Base-by-base conservation (phyloP, 2,888 invertebrate species). In the Euzetes globulus region DNA sequence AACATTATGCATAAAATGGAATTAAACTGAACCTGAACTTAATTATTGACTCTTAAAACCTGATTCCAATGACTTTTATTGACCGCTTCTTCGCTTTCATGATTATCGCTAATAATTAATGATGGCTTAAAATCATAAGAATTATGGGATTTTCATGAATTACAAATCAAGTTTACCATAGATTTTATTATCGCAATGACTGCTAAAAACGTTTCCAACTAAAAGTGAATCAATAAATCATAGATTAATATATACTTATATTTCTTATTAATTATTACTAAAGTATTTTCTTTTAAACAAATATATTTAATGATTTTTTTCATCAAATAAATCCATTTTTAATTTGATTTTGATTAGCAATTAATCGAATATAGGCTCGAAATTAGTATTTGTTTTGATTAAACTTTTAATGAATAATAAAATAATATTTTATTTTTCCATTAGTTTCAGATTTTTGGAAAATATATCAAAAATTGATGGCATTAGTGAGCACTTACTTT, bases 71-170 rank as follows among this genome's bases (percentile, higher is more conserved):
- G 17, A 60, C 60, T 60, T 60, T 60, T 60, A 60, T 60, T 60
- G 60, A 60, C 60, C 60, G 29, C 60, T 60, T 60, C 60, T 29
- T 27, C 27, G 52, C 19, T 52, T n/a, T 52, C n/a, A 52, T 52
- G 60, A 25, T 29, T 60, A 60, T 27, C 9, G 15, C 19, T 33
- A 15, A 60, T 60, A 60, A 60, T 60, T 60, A 60, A 60, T 60
- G 60, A 33, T 52, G 33, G 29, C 60, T 60, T 60, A 60, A 27
- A 60, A 19, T 58, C 58, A 60, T 60, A 25, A 60, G 22, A 60
- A 33, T 52, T 60, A 60, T 29, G 60, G 5, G 27, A 60, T 60
- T 60, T 60, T 60, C 60, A 27, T 29, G 60, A 60, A 60, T 60
- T 27, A 25, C 27, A 60, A 60, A 27, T 13, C 60, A 7, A 58